phyloP scores from a whole-genome alignment of 2,113 vertebrate species.

The Rhea americana region DNA sequence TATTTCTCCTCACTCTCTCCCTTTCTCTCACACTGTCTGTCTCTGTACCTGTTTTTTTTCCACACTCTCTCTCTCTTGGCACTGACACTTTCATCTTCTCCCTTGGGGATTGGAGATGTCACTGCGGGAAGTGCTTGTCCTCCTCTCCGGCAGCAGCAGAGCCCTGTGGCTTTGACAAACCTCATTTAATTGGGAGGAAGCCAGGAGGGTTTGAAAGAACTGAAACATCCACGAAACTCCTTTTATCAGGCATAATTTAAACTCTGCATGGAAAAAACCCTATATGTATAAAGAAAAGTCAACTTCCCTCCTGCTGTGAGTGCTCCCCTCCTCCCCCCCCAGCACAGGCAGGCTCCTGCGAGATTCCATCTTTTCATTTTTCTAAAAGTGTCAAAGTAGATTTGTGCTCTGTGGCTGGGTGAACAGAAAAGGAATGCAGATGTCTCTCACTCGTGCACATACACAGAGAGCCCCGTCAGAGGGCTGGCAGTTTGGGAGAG shows the following conservation, averaged over 20 bases:
- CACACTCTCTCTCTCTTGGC: conserved; percentile 66
- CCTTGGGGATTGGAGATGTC: conserved; percentile 84
- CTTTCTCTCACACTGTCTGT: conserved; percentile 52
- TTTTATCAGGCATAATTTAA: conserved; percentile 91
- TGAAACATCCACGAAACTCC: conserved; percentile 86
- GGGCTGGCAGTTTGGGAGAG: conserved; percentile 21
- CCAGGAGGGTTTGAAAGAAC: conserved; percentile 88
- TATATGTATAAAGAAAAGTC: conserved; percentile 90
- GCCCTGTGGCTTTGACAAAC: conserved; percentile 90
- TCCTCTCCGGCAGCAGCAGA: conserved; percentile 82
- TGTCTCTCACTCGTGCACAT: conserved; percentile 65
- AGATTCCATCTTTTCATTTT: conserved; percentile 86
- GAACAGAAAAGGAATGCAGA: conserved; percentile 78
- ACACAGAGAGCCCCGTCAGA: conserved; percentile 45
- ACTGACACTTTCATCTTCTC: conserved; percentile 83
- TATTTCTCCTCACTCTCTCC: conserved; percentile 12
- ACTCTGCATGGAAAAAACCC: conserved; percentile 87
- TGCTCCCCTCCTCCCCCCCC: conserved; percentile 67
- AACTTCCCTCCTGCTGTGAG: conserved; percentile 84
- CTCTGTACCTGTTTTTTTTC: conserved; percentile 71
- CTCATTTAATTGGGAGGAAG: conserved; percentile 90
- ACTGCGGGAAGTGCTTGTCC: conserved; percentile 87
- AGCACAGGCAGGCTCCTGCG: conserved; percentile 76
- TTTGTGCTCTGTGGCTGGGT: conserved; percentile 79
- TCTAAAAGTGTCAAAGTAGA: conserved; percentile 85